phyloP scores from a whole-genome alignment of 2,888 invertebrate species.

The Noctuana brunneofusca region DNA sequence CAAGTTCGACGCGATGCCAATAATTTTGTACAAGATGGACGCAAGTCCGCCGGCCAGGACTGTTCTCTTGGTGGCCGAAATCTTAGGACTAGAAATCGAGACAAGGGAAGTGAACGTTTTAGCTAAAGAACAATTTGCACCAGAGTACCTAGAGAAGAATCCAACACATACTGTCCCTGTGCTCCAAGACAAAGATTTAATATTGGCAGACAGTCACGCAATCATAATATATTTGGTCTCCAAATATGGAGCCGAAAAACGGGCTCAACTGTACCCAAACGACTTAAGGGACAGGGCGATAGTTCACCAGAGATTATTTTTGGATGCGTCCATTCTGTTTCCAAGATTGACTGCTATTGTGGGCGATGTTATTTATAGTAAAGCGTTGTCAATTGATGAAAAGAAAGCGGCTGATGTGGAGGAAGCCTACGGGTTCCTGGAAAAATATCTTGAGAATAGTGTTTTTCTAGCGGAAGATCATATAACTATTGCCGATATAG shows the following conservation, averaged over 20 bases:
- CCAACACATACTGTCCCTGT: slow-evolving; percentile 52
- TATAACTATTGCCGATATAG: slow-evolving; percentile 55
- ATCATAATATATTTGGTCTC: slow-evolving; percentile 55
- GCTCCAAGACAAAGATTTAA: slow-evolving; percentile 54
- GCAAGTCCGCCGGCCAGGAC: slow-evolving; percentile 51
- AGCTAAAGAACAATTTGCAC: slow-evolving; percentile 42
- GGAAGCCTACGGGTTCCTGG: slow-evolving; percentile 50
- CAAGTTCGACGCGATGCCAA: slow-evolving; percentile 18
- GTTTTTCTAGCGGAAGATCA: slow-evolving; percentile 47
- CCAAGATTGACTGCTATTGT: slow-evolving; percentile 40
- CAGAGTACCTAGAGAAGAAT: slow-evolving; percentile 53
- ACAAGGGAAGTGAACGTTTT: slow-evolving; percentile 43
- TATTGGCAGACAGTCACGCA: slow-evolving; percentile 53
- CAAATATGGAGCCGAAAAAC: slow-evolving; percentile 54
- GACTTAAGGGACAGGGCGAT: slow-evolving; percentile 48
- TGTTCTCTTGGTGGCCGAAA: slow-evolving; percentile 48
- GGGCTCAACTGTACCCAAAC: slow-evolving; percentile 49
- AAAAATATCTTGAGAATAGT: slow-evolving; percentile 50
- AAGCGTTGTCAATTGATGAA: slow-evolving; percentile 38
- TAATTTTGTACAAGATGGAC: slow-evolving; percentile 33
- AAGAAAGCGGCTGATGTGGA: slow-evolving; percentile 42
- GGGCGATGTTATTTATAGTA: slow-evolving; percentile 34
- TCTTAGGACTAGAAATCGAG: slow-evolving; percentile 48
- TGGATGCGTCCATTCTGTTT: slow-evolving; percentile 49
- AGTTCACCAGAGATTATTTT: slow-evolving; percentile 50